A percentile compares a stretch with the other conserved stretches of the same genome.
Evolutionary conservation across 2,797 vertebrate species (phyloP).

Genomic region (Parauchenoglanis punctatus): DNA sequence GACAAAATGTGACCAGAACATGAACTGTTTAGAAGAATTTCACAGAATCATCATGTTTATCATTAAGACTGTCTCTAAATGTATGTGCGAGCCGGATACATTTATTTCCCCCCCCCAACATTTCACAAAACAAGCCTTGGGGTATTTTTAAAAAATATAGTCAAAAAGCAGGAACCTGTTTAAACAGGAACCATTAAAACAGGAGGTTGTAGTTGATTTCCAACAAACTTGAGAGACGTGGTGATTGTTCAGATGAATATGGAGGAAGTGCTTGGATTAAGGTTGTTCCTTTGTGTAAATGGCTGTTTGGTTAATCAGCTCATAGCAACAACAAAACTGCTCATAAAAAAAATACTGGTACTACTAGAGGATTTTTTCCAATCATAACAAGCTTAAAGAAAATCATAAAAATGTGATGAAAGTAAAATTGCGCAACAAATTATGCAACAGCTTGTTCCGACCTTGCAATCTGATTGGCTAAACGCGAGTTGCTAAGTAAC

Average conservation of each 20-base stretch:
- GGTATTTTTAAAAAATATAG: background rate
- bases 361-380: background rate
- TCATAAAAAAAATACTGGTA: background rate
- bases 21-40: no score
- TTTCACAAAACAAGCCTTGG: background rate
- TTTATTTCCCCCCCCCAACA: background rate
- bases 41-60: background rate
- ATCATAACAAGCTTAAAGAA: no score
- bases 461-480: background rate
- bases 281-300: background rate
- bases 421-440: background rate
- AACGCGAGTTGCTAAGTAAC: background rate
- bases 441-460: background rate
- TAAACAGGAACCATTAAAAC: slow-evolving; percentile 7
- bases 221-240: background rate
- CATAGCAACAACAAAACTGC: background rate
- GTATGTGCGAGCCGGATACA: background rate
- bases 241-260: background rate
- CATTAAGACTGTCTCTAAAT: no score
- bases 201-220: background rate
- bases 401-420: background rate
- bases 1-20: background rate
- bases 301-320: background rate
- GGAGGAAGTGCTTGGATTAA: slow-evolving; percentile 1
- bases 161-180: background rate